These are phyloP conservation scores for Atta texana DNA, from an alignment of 1,140 invertebrate genomes.

Conservation along the genomic window DNA sequence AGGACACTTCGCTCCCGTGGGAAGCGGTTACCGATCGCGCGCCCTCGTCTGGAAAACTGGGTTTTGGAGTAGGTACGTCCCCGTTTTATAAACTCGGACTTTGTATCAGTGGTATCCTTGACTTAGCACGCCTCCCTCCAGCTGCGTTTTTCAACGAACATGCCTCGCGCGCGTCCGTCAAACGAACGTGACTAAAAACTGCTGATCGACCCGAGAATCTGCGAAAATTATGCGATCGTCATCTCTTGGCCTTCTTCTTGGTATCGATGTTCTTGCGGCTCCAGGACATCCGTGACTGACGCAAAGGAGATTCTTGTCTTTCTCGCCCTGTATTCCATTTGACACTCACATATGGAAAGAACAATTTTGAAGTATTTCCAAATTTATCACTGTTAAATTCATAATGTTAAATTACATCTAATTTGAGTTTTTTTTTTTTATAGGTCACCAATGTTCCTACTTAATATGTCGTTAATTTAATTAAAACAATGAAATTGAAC, in stretches of 20 bases:
- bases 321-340: neutral
- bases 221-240: neutral
- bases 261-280: neutral
- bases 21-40: conserved; percentile 11
- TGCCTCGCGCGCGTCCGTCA: conserved; percentile 14
- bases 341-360: too few species aligned
- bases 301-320: neutral
- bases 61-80: conserved; percentile 65
- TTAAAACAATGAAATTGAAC: too few species aligned
- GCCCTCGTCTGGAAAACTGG: conserved; percentile 63
- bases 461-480: too few species aligned
- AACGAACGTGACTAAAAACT: conserved; percentile 8
- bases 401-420: too few species aligned
- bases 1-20: neutral
- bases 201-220: neutral
- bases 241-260: too few species aligned
- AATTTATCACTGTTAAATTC: too few species aligned
- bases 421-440: too few species aligned
- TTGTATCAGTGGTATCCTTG: conserved; percentile 71
- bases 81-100: conserved; percentile 71
- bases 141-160: conserved; percentile 60
- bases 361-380: too few species aligned
- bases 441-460: too few species aligned
- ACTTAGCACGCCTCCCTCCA: conserved; percentile 70
- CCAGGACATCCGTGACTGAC: neutral